Percentiles rank a stretch among this genome's conserved stretches.
Evolutionary conservation across 2,888 invertebrate genomes (phyloP).

Genomic region (Noctua pronuba): DNA sequence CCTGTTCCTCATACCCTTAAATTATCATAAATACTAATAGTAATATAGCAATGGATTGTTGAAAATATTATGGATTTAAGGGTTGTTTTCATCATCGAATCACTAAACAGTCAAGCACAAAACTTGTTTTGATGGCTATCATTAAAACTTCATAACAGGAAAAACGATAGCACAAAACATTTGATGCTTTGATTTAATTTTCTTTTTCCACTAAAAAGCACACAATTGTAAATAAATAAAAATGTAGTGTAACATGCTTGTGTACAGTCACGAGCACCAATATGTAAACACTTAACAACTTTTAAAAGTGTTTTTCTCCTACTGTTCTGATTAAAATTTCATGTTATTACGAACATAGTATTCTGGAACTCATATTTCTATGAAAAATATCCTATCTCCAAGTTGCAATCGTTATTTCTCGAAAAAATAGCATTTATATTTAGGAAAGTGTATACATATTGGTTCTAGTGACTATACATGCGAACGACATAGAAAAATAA

Average conservation of each 20-base stretch:
- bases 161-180: not conserved
- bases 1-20: too few species aligned
- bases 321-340: too few species aligned
- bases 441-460: too few species aligned
- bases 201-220: not conserved
- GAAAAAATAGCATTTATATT: too few species aligned
- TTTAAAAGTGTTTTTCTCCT: too few species aligned
- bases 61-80: not conserved
- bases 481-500: constrained; percentile 6
- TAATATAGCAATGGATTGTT: not conserved
- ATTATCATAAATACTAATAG: not conserved
- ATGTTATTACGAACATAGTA: too few species aligned
- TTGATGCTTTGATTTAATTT: not conserved
- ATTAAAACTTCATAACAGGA: not conserved
- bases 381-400: too few species aligned
- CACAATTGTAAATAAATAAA: not conserved
- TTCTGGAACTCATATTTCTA: too few species aligned
- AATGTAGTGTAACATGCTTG: not conserved
- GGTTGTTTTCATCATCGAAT: not conserved
- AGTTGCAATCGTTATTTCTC: too few species aligned
- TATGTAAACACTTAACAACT: too few species aligned
- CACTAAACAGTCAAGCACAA: not conserved
- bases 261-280: too few species aligned
- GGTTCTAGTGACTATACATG: too few species aligned
- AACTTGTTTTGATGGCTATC: not conserved